Evolutionary conservation across 2,113 vertebrate genomes (phyloP), one percentile per base, ranked within the genome.

Genomic region (Lycaon pictus): DNA sequence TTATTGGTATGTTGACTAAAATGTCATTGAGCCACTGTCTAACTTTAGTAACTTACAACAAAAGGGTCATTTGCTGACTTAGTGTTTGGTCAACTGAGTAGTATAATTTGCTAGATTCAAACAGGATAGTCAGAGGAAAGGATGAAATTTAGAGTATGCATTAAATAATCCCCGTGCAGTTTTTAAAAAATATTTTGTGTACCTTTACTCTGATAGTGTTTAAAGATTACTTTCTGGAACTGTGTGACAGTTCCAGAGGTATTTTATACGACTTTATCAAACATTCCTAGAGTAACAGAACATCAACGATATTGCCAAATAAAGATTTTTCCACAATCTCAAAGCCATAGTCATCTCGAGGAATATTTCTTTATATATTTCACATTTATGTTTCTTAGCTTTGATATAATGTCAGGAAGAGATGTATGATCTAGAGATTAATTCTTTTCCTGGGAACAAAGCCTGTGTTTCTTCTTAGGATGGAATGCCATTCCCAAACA

Each of bases 241-340:
- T 89, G 79, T 93, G 32, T 95, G 89, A 93, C 58, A 90, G 63
- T 95, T 97, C 58, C 92, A 93, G 67, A 93, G 92, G 56, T 92
- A 90, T 96, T 95, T 97, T 81, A 84, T 92, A 89, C 23, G 48
- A 71, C 35, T 89, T 94, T 95, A 82, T 65, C 48, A 97, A 97
- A 96, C 62, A 97, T 81, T 71, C 35, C 58, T 88, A 81, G 55
- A 56, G 63, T 91, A 91, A 91, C n/a, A 97, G 93, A 95, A 88
- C 17, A 91, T 85, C 86, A 90, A 85, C 29, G 27, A 55, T 85
- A 60, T 81, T 97, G 65, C 81, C 90, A 93, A 95, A 85, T 91
- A 62, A 89, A 97, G 82, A 92, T 77, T 96, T 96, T 96, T 89
- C 81, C 91, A 51, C 83, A 92, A 93, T 87, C 91, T 67, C 86